Base-by-base conservation (phyloP, 1,140 invertebrate species). In the Kradibia gibbosae region DNA sequence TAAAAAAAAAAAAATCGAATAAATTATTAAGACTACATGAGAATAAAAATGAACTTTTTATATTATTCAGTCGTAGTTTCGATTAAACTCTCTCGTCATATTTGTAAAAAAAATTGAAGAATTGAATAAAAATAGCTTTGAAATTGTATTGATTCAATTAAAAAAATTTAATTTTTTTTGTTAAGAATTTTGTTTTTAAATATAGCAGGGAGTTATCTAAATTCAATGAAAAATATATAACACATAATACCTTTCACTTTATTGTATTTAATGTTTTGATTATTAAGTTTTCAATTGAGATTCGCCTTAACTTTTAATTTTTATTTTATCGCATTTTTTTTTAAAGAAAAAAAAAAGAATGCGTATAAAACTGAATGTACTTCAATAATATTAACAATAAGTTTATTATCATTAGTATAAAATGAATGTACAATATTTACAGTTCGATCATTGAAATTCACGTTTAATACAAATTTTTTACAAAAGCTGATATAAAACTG, bases 241-340 rank as follows among this genome's bases (percentile, higher is more conserved):
- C 22, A 42, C 31, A 39, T 75, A 42, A 60, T 60, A 42, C 36
- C 17, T n/a, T n/a, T n/a, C n/a, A n/a, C n/a, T n/a, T n/a, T n/a
- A n/a, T n/a, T n/a, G n/a, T n/a, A n/a, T n/a, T n/a, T 53, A 3
- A 53, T 17, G 3, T 53, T 57, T n/a, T 48, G n/a, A 53, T 55
- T 62, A 28, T 15, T 67, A 34, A 50, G 11, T n/a, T 78, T n/a
- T 79, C 45, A 39, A 57, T 45, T 25, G 67, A 79, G 78, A 79
- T 79, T 72, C 67, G 67, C 78, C 67, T 79, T 79, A 72, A 79
- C 65, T 57, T 1, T 71, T 39, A 78, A 71, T 71, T 71, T n/a
- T 39, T 36, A 71, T 17, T n/a, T 42, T 42, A 39, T 39, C 3
- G 28, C 31, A 53, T 25, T 28, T 15, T 71, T 42, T 20, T 34